A percentile compares a stretch with the other conserved stretches of the same genome.
These are phyloP conservation scores for Agrotis exclamationis DNA, from an alignment of 2,888 invertebrate genomes.

Conservation along the genomic window DNA sequence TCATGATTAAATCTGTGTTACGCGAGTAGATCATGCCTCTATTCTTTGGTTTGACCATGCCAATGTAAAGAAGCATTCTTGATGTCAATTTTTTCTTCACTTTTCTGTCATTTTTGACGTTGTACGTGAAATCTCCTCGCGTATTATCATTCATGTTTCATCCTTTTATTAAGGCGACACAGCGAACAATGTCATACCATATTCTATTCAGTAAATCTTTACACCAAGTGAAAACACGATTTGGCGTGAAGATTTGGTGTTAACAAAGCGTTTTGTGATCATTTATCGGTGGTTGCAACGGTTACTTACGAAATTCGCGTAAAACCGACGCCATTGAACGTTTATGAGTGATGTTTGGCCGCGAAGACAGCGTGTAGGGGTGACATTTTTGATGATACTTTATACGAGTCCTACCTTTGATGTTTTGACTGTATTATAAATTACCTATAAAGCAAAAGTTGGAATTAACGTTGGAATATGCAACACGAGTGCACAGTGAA, in stretches of 20 bases:
- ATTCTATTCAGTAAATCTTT: conserved; percentile 65
- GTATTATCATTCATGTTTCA: conserved; percentile 57
- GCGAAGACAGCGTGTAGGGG: conserved; percentile 36
- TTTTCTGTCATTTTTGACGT: conserved; percentile 44
- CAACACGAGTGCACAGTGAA: too few species aligned
- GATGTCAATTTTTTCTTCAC: conserved; percentile 32
- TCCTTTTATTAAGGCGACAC: conserved; percentile 55
- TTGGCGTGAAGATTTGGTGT: conserved; percentile 66
- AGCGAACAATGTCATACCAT: conserved; percentile 58
- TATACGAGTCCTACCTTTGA: neutral
- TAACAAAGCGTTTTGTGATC: conserved; percentile 70
- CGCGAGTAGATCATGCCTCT: conserved; percentile 31
- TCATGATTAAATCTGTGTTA: conserved; percentile 56
- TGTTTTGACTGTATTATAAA: conserved; percentile 29
- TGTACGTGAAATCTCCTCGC: conserved; percentile 44
- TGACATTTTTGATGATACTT: neutral
- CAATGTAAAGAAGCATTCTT: conserved; percentile 13
- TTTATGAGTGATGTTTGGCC: conserved; percentile 58
- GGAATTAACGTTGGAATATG: too few species aligned
- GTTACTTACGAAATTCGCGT: conserved; percentile 73
- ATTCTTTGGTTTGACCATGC: conserved; percentile 38
- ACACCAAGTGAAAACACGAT: conserved; percentile 66
- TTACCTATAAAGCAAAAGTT: too few species aligned
- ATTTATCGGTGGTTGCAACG: conserved; percentile 71
- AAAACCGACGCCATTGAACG: conserved; percentile 69